These are phyloP conservation scores for Chymomyza costata DNA, from an alignment of 1,140 invertebrate species.

Conservation along the genomic window DNA sequence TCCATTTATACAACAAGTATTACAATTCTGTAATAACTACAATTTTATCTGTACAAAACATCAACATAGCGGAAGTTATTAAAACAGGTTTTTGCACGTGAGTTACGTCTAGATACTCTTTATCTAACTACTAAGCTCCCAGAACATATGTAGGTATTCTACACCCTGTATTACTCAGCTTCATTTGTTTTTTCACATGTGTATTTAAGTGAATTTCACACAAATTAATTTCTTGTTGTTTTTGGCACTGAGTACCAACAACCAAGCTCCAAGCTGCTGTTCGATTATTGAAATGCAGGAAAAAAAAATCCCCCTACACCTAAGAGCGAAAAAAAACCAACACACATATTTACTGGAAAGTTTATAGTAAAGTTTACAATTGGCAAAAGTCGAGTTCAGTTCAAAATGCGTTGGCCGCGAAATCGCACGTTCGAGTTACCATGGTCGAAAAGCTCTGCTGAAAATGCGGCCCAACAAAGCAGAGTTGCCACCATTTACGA, in stretches of 20 bases:
- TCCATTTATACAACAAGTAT: too few species aligned
- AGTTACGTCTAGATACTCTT: too few species aligned
- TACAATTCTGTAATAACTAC: too few species aligned
- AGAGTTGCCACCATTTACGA: conserved; percentile 48
- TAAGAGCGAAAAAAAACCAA: conserved; percentile 26
- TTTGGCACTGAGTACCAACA: conserved; percentile 16
- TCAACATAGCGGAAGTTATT: too few species aligned
- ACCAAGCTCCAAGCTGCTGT: not conserved
- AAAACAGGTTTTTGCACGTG: too few species aligned
- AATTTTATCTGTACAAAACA: too few species aligned
- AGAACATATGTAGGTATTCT: too few species aligned
- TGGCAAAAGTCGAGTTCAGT: conserved; percentile 48
- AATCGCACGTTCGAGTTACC: conserved; percentile 51
- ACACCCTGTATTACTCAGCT: too few species aligned
- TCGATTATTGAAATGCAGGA: conserved; percentile 33
- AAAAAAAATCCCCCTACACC: conserved; percentile 30
- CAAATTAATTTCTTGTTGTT: conserved; percentile 40
- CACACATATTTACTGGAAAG: conserved; percentile 29
- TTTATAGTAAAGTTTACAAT: conserved; percentile 37
- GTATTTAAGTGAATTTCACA: conserved; percentile 51
- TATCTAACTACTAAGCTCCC: too few species aligned
- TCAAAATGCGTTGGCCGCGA: conserved; percentile 64
- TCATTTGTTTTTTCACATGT: too few species aligned
- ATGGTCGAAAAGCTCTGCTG: not conserved
- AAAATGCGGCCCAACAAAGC: not conserved